Base-by-base conservation (phyloP, 1,140 invertebrate genomes). In the Drosophila kikkawai region DNA sequence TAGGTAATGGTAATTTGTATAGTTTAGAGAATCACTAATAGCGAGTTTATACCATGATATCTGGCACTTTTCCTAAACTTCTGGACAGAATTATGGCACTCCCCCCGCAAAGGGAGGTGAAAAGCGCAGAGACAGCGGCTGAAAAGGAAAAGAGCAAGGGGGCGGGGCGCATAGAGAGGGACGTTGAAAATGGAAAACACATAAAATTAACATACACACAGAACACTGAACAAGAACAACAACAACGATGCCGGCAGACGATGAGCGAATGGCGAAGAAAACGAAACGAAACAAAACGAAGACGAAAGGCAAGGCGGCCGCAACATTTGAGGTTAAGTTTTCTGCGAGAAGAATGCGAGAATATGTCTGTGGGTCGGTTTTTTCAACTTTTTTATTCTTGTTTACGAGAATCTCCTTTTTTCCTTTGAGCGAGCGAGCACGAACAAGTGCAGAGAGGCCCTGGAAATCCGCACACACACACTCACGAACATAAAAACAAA, bases 271-370 rank as follows among this genome's bases (percentile, higher is more conserved):
- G 53, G 67, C 69, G 32, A 73, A 47, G 53, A 71, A 73, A 73
- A 71, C 47, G 66, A 70, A 44, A 42, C 41, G 60, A 66, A 79
- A 60, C 57, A 47, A 50, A 42, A 48, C 56, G 78, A 57, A 74
- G 58, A 39, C 53, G 66, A 61, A 63, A 76, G 63, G 65, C 68
- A 79, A 70, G 68, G 57, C 77, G 53, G 68, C 75, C 73, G 65
- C 79, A 79, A 76, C 48, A 63, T 87, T 88, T 88, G 83, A 87
- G 83, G 83, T 87, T 87, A 87, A 82, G 83, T 88, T 85, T 70
- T 70, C 48, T 55, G 79, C 77, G 87, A 67, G 61, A 70, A 71
- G 66, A 71, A 71, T 73, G 44, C 53, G 69, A 50, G 55, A 67
- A 45, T 44, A 67, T 63, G 65, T 61, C 59, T 61, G 59, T 69